These are phyloP conservation scores for Eupithecia pulchellata DNA, from an alignment of 2,888 invertebrate genomes.

Conservation along the genomic window DNA sequence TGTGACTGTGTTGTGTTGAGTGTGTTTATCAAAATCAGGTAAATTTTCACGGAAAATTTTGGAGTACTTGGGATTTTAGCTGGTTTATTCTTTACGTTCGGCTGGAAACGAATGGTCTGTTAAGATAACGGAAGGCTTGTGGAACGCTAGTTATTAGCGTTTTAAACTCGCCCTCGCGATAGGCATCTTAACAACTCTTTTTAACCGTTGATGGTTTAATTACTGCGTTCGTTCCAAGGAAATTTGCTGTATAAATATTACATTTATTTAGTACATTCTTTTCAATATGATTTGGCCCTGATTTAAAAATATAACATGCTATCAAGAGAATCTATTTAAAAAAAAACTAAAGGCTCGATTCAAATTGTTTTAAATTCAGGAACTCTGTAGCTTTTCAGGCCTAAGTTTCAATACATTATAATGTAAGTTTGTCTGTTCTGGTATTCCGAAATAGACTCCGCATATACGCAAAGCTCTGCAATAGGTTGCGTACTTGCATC, in stretches of 20 bases:
- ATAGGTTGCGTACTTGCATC: slow-evolving; percentile 26
- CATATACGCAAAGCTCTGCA: slow-evolving; percentile 36
- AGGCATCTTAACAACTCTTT: slow-evolving; percentile 24
- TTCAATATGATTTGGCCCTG: neutral
- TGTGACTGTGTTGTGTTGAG: slow-evolving; percentile 65
- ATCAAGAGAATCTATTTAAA: neutral
- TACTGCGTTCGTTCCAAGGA: neutral
- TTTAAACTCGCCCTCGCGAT: slow-evolving; percentile 45
- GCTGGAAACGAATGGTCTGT: slow-evolving; percentile 72
- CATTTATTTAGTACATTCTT: neutral
- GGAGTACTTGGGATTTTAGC: slow-evolving; percentile 49
- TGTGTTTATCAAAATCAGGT: slow-evolving; percentile 55
- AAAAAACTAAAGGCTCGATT: neutral
- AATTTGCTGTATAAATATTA: neutral
- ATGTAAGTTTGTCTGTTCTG: slow-evolving; percentile 36
- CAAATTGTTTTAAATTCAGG: neutral
- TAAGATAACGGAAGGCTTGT: slow-evolving; percentile 69
- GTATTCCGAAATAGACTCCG: slow-evolving; percentile 34
- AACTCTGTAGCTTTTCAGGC: neutral
- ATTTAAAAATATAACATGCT: neutral
- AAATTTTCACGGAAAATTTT: slow-evolving; percentile 59
- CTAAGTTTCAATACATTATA: slow-evolving; percentile 35
- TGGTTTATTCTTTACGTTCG: slow-evolving; percentile 65
- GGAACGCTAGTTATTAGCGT: slow-evolving; percentile 54
- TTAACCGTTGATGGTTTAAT: neutral